Conservation (phyloP, 2,113 vertebrate species). For the Calypte anna region DNA sequence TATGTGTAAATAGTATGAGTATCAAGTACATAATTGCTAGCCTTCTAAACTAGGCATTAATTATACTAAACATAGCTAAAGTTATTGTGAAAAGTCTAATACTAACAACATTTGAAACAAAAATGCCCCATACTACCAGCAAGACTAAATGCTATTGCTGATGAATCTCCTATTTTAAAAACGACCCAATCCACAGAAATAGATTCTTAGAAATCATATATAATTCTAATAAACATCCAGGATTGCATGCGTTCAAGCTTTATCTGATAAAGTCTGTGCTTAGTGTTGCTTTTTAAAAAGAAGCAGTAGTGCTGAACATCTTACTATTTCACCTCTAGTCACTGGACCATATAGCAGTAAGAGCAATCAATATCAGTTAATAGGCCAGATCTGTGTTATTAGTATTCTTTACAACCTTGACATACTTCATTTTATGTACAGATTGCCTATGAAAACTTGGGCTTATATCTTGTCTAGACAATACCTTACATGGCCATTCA, state of each 20-base stretch:
- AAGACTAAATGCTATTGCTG: neutral
- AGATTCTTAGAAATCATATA: neutral
- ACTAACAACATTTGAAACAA: neutral
- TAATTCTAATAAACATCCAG: neutral
- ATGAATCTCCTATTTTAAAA: neutral
- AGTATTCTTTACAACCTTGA: conserved; percentile 77
- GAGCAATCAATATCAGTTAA: conserved; percentile 79
- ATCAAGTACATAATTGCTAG: neutral
- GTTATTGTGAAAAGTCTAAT: neutral
- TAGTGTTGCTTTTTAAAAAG: conserved; percentile 34
- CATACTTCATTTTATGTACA: conserved; percentile 77
- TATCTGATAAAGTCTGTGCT: neutral
- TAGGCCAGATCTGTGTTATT: conserved; percentile 75
- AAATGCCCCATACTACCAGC: neutral
- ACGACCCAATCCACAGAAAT: neutral
- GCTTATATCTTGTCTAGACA: conserved; percentile 82
- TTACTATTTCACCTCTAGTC: conserved; percentile 65
- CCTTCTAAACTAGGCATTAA: neutral
- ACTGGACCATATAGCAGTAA: conserved; percentile 59
- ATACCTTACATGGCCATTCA: conserved; percentile 79
- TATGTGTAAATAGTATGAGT: neutral
- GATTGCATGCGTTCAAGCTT: neutral
- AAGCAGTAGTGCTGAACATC: neutral
- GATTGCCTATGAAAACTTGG: conserved; percentile 77
- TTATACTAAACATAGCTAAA: neutral